These are phyloP conservation scores for Sporophila hypoxantha DNA, from an alignment of 2,113 vertebrate genomes.

Conservation along the genomic window DNA sequence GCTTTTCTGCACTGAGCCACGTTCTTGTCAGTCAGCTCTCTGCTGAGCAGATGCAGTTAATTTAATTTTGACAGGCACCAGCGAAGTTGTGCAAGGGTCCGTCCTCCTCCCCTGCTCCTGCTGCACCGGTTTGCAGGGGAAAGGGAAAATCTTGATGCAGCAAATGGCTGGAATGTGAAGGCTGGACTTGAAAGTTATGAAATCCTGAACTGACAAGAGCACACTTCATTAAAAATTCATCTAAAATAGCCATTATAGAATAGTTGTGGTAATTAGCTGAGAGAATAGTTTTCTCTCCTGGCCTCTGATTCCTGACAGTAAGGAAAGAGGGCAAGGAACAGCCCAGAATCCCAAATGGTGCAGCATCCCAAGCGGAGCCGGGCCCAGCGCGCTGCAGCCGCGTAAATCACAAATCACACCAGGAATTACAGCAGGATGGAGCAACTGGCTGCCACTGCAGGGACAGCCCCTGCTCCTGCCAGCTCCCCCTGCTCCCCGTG, in stretches of 20 bases:
- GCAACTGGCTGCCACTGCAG: not conserved
- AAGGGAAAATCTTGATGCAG: not conserved
- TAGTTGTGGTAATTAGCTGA: conserved; percentile 57
- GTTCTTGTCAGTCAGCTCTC: conserved; percentile 26
- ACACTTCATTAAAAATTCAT: conserved; percentile 51
- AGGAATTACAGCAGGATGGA: not conserved
- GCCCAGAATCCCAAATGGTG: not conserved
- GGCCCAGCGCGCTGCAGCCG: not conserved
- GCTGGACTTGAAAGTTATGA: conserved; percentile 19
- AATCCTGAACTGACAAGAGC: conserved; percentile 3
- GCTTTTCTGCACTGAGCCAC: not conserved
- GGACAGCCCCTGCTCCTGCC: fast-evolving
- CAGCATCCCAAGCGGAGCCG: not conserved
- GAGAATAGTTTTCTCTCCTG: conserved; percentile 52
- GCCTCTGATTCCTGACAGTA: conserved; percentile 35
- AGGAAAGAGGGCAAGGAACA: conserved; percentile 36
- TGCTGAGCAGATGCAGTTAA: conserved; percentile 32
- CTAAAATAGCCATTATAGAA: conserved; percentile 47
- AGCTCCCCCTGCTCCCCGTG: not conserved
- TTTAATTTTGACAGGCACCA: conserved; percentile 34
- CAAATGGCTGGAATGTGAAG: not conserved
- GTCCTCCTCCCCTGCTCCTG: conserved; percentile 12
- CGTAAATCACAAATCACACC: not conserved
- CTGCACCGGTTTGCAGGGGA: not conserved
- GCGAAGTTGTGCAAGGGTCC: not conserved